phyloP scores from a whole-genome alignment of 2,888 invertebrate species.

The Vesta saturnalis region DNA sequence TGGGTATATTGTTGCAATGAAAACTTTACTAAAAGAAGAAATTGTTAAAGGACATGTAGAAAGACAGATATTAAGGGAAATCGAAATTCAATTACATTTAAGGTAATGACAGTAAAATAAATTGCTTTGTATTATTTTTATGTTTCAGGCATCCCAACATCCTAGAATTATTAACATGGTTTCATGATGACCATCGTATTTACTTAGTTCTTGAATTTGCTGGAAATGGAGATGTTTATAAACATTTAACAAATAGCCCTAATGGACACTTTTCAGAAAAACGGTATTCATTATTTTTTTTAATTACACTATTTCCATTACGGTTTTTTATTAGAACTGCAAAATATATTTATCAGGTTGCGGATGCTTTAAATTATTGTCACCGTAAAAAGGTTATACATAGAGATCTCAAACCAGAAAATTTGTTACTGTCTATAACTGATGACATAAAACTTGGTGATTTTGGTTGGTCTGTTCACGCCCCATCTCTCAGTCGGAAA shows the following conservation, averaged over 20 bases:
- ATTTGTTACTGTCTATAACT: constrained; percentile 78
- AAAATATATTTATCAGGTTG: constrained; percentile 88
- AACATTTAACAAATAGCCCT: constrained; percentile 73
- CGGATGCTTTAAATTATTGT: constrained; percentile 88
- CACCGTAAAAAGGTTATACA: constrained; percentile 90
- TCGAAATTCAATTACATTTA: constrained; percentile 89
- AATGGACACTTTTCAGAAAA: constrained; percentile 72
- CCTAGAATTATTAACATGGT: constrained; percentile 85
- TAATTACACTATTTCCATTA: not conserved
- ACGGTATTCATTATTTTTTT: constrained; percentile 47
- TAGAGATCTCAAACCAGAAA: constrained; percentile 93
- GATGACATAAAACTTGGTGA: constrained; percentile 90
- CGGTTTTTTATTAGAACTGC: constrained; percentile 65
- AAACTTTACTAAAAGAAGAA: constrained; percentile 86
- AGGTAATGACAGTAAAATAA: constrained; percentile 63
- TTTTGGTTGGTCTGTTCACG: constrained; percentile 96
- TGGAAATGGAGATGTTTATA: constrained; percentile 86
- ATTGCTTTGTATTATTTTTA: constrained; percentile 40
- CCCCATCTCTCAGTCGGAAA: constrained; percentile 81
- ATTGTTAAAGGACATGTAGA: constrained; percentile 79
- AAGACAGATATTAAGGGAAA: constrained; percentile 87
- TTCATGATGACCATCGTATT: constrained; percentile 86
- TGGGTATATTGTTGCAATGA: constrained; percentile 80
- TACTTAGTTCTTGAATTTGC: constrained; percentile 92
- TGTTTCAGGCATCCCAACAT: constrained; percentile 85